A percentile compares a stretch with the other conserved stretches of the same genome.
Evolutionary conservation across 2,888 invertebrate species (phyloP).

Genomic region (Nysson spinosus): DNA sequence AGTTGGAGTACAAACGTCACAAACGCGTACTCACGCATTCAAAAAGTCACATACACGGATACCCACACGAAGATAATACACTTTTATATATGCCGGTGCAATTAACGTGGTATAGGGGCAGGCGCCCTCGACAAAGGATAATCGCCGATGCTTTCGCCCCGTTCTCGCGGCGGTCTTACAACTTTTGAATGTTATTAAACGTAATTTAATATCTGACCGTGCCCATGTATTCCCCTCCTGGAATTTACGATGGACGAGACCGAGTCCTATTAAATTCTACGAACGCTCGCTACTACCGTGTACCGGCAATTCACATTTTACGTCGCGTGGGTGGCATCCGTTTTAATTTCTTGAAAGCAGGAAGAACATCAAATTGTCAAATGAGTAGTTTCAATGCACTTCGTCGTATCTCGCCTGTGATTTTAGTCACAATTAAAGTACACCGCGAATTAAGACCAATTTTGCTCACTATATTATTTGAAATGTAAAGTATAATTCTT

Average conservation of each 20-base stretch:
- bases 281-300: neutral
- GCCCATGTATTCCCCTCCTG: slow-evolving; percentile 30
- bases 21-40: neutral
- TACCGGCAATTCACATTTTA: slow-evolving; percentile 5
- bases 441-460: neutral
- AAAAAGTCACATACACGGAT: neutral
- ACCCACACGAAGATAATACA: no score
- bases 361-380: slow-evolving; percentile 22
- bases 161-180: slow-evolving; percentile 33
- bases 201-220: slow-evolving; percentile 60
- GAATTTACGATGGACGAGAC: slow-evolving; percentile 50
- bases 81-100: slow-evolving; percentile 25
- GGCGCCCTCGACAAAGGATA: slow-evolving; percentile 42
- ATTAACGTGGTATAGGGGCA: slow-evolving; percentile 47
- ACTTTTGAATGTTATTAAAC: slow-evolving; percentile 58
- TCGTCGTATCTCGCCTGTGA: slow-evolving; percentile 11
- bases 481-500: no score
- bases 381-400: slow-evolving; percentile 26
- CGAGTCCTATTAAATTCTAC: slow-evolving; percentile 44
- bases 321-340: slow-evolving; percentile 45
- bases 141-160: slow-evolving; percentile 32
- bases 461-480: no score
- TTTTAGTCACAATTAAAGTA: slow-evolving; percentile 4
- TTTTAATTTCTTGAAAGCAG: slow-evolving; percentile 45
- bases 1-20: neutral